Conservation (phyloP, 2,113 vertebrate genomes). For the Lepus timidus region DNA sequence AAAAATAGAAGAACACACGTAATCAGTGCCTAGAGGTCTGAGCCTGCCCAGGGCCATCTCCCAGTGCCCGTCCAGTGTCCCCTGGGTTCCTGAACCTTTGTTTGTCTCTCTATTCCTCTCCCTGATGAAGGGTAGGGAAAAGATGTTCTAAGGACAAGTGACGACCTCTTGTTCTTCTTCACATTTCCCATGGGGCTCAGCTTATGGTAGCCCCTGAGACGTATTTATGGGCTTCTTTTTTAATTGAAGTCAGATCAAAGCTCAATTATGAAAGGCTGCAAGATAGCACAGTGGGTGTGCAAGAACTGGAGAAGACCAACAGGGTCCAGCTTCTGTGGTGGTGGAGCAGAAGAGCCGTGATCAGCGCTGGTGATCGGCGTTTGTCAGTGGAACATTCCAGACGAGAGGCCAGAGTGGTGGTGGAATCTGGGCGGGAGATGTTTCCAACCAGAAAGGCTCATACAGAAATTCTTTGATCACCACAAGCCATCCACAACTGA, state of each 20-base stretch:
- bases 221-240: background rate
- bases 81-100: background rate
- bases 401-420: background rate
- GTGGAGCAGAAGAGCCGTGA: background rate
- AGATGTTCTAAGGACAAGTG: constrained; percentile 43
- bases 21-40: background rate
- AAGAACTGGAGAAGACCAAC: background rate
- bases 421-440: background rate
- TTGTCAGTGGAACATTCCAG: background rate
- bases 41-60: background rate
- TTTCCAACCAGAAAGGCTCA: constrained; percentile 43
- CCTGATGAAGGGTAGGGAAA: background rate
- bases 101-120: constrained; percentile 62
- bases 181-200: constrained; percentile 17
- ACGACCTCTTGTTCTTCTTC: constrained; percentile 8
- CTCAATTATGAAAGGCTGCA: background rate
- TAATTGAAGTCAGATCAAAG: constrained; percentile 17
- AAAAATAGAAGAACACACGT: constrained; percentile 45
- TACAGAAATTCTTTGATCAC: constrained; percentile 9
- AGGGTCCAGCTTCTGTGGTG: background rate
- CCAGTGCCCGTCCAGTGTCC: background rate
- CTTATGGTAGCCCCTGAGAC: background rate
- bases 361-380: background rate
- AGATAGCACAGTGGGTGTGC: background rate
- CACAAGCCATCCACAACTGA: background rate